phyloP scores from a whole-genome alignment of 2,888 invertebrate genomes.

The Beris morrisii region DNA sequence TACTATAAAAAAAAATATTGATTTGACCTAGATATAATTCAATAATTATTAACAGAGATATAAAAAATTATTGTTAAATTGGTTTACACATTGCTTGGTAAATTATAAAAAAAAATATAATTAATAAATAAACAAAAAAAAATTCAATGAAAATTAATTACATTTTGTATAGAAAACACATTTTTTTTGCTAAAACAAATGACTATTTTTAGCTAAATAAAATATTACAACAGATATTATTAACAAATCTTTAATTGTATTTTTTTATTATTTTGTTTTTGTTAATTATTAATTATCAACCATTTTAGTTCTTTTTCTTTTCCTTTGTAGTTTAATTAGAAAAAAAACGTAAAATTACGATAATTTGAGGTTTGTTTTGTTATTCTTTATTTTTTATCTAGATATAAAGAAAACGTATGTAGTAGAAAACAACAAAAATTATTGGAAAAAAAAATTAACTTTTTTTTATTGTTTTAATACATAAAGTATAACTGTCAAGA shows the following conservation, averaged over 20 bases:
- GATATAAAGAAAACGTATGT: slow-evolving; percentile 6
- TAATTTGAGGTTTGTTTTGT: too few species aligned
- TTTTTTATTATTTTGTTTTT: slow-evolving; percentile 17
- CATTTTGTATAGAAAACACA: slow-evolving; percentile 4
- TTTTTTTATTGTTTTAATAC: slow-evolving; percentile 1
- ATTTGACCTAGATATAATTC: slow-evolving; percentile 21
- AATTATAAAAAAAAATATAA: slow-evolving; percentile 1
- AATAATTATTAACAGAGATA: slow-evolving; percentile 3
- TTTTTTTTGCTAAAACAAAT: slow-evolving; percentile 36
- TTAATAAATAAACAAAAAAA: neutral
- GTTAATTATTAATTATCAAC: slow-evolving; percentile 5
- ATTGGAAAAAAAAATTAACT: slow-evolving; percentile 6
- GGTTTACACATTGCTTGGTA: neutral
- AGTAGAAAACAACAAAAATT: slow-evolving; percentile 6
- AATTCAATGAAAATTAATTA: slow-evolving; percentile 3
- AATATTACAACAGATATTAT: slow-evolving; percentile 36
- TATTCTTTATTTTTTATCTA: slow-evolving; percentile 14
- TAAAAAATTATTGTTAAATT: neutral
- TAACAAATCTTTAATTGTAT: slow-evolving; percentile 23
- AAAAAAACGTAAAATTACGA: too few species aligned
- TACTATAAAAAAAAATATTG: slow-evolving; percentile 18
- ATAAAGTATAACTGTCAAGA: slow-evolving; percentile 18
- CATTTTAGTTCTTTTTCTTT: neutral
- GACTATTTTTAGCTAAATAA: slow-evolving; percentile 37
- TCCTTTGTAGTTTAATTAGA: too few species aligned